phyloP scores from a whole-genome alignment of 1,140 invertebrate species.

The Plutomurus gul region DNA sequence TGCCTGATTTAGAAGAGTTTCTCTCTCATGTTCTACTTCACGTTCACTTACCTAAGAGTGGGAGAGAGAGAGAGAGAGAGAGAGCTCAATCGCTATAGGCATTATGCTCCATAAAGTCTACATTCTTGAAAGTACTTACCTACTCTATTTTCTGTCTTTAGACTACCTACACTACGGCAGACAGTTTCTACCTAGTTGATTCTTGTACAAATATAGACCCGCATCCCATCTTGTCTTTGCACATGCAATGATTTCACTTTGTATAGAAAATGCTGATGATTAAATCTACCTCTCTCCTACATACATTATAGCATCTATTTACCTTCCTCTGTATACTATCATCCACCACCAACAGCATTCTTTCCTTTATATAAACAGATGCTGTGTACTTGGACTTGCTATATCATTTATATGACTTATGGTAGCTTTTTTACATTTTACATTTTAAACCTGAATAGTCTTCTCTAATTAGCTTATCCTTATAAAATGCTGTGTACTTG shows the following conservation, averaged over 20 bases:
- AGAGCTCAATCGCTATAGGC: neutral
- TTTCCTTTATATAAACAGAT: neutral
- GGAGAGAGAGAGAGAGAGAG: neutral
- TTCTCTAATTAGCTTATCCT: too few relatives aligned
- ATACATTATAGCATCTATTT: neutral
- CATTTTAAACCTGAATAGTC: too few relatives aligned
- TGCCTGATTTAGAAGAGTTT: constrained; percentile 37
- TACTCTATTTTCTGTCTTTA: constrained; percentile 4
- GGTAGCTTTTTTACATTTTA: too few relatives aligned
- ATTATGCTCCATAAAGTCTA: neutral
- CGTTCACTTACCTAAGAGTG: constrained; percentile 16
- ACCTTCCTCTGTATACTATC: neutral
- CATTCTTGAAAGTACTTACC: neutral
- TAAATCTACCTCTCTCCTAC: neutral
- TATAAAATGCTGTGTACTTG: too few relatives aligned
- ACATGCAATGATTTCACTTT: neutral
- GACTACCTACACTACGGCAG: neutral
- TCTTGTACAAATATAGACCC: neutral
- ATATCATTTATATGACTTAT: too few relatives aligned
- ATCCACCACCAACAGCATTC: neutral
- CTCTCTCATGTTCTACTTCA: constrained; percentile 9
- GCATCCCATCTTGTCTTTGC: neutral
- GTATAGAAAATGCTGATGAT: neutral
- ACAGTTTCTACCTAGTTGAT: neutral
- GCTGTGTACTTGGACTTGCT: too few relatives aligned